phyloP scores from a whole-genome alignment of 2,888 invertebrate species.

The Chydorus sphaericus region DNA sequence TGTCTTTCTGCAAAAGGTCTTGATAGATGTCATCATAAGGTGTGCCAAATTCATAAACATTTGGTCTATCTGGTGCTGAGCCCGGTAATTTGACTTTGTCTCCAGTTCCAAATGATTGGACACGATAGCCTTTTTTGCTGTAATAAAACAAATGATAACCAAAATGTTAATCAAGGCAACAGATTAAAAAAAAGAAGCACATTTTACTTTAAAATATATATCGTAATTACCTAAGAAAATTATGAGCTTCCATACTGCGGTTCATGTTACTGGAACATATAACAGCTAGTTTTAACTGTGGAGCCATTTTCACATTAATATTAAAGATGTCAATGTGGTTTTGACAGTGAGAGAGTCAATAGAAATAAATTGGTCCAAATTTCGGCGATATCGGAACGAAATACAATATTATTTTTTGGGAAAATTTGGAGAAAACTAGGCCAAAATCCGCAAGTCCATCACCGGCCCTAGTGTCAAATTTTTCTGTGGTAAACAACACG shows the following conservation, averaged over 20 bases:
- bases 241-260: conserved; percentile 98
- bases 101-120: conserved; percentile 85
- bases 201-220: not conserved
- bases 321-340: too few relatives aligned
- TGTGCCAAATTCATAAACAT: conserved; percentile 91
- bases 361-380: too few relatives aligned
- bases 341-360: too few relatives aligned
- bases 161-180: not conserved
- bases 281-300: conserved; percentile 58
- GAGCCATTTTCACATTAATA: conserved; percentile 19
- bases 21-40: conserved; percentile 92
- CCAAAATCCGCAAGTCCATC: too few relatives aligned
- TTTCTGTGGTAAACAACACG: too few relatives aligned
- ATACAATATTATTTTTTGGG: too few relatives aligned
- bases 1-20: conserved; percentile 78
- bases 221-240: conserved; percentile 53
- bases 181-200: not conserved
- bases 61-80: conserved; percentile 79
- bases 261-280: conserved; percentile 99
- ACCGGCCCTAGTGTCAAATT: too few relatives aligned
- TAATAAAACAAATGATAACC: conserved; percentile 4
- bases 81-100: conserved; percentile 96
- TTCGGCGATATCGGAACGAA: too few relatives aligned
- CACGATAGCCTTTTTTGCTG: conserved; percentile 91
- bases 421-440: too few relatives aligned